These are phyloP conservation scores for Phrynosoma platyrhinos DNA, from an alignment of 2,113 vertebrate species.

Conservation along the genomic window DNA sequence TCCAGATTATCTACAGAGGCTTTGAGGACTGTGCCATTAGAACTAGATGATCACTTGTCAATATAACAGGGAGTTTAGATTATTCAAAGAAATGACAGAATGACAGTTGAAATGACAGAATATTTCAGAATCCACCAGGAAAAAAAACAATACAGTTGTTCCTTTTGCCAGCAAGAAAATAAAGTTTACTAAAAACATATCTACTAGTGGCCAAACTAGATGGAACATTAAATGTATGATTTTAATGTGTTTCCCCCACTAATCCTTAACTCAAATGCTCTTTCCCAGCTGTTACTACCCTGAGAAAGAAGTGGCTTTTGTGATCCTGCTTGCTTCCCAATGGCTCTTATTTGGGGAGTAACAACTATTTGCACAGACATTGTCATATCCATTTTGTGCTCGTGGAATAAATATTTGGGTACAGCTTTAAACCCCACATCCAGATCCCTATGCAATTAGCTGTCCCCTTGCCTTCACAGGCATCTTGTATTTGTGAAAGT, in stretches of 20 bases:
- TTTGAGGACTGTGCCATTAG: constrained; percentile 20
- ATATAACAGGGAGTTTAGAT: background rate
- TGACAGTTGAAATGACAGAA: background rate
- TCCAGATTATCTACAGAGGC: background rate
- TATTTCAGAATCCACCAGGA: background rate
- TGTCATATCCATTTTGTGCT: too few relatives aligned
- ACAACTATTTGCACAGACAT: too few relatives aligned
- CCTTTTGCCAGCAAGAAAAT: background rate
- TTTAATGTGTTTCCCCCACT: too few relatives aligned
- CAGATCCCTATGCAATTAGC: background rate
- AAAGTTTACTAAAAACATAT: background rate
- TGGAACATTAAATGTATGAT: too few relatives aligned
- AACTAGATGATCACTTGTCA: constrained; percentile 15
- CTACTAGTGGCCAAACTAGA: background rate
- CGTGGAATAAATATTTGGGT: background rate
- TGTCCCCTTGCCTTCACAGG: background rate
- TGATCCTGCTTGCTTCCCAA: background rate
- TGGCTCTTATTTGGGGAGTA: background rate
- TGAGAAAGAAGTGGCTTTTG: background rate
- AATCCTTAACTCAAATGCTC: background rate
- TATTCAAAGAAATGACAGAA: background rate
- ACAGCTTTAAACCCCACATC: background rate
- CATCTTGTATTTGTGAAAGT: background rate
- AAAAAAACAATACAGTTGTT: background rate
- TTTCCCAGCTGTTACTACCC: too few relatives aligned